Conservation (phyloP, 2,113 vertebrate species). For the Xiphophorus couchianus region DNA sequence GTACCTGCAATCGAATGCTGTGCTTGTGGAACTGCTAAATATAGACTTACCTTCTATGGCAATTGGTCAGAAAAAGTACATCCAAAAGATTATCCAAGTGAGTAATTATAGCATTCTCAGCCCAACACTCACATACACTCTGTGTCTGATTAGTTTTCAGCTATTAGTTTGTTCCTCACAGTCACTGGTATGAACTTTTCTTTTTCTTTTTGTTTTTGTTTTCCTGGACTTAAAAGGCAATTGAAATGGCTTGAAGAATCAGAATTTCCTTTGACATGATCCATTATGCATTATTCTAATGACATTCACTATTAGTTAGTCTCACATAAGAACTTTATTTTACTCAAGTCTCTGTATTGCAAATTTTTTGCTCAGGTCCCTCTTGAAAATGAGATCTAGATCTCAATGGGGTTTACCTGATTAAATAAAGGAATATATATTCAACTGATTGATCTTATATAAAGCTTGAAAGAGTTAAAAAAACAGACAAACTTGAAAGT, state of each 20-base stretch:
- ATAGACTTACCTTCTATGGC: slow-evolving; percentile 94
- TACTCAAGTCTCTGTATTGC: no score
- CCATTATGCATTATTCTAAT: background rate
- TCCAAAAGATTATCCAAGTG: slow-evolving; percentile 96
- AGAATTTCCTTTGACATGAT: background rate
- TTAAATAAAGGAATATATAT: no score
- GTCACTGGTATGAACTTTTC: background rate
- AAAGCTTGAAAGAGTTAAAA: no score
- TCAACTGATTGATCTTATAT: no score
- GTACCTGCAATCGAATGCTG: slow-evolving; percentile 89
- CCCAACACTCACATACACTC: background rate
- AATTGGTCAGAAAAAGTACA: slow-evolving; percentile 98
- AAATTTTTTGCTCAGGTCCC: no score
- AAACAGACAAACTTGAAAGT: no score
- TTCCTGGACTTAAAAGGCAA: background rate
- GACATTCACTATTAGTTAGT: background rate
- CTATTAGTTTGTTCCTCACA: no score
- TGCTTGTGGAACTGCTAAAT: slow-evolving; percentile 96
- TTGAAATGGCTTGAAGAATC: background rate
- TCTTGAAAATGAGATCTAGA: no score
- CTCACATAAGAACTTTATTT: background rate
- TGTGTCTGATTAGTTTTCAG: background rate
- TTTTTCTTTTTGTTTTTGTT: background rate
- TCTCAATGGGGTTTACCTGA: no score
- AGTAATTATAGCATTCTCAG: slow-evolving; percentile 61